Evolutionary conservation across 2,888 invertebrate genomes (phyloP), one percentile per base, ranked within the genome.

Genomic region (Sylvicola cinctus): DNA sequence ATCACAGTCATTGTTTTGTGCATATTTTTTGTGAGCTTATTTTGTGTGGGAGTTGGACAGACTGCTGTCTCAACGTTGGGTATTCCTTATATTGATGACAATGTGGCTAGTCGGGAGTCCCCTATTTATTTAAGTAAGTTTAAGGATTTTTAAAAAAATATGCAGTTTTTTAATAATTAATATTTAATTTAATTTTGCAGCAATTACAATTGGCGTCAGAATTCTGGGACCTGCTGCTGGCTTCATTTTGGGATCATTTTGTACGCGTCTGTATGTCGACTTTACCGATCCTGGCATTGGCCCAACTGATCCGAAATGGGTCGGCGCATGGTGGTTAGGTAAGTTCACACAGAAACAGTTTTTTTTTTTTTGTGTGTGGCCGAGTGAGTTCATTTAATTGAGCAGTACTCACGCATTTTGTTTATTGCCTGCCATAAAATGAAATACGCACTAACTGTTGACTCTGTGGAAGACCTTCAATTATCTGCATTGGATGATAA

Each of bases 291-390:
- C 81, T 1, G 74, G 73, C 42, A 78, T 80, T 46, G 72, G 74
- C 43, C 72, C 76, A 33, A 70, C 68, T 28, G 84, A 88, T 60
- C 81, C 84, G 4, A 66, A 79, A 55, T 93, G 90, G 88, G 80
- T 93, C 32, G 91, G 93, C 33, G 93, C 93, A 30, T 95, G 93
- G 93, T 95, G 93, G 93, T 63, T 95, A 38, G 90, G 84, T 68
- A 62, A n/a, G n/a, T n/a, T n/a, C n/a, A n/a, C n/a, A n/a, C n/a
- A n/a, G n/a, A n/a, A 74, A 65, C 65, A 29, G 28, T 25, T 23
- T 29, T 25, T 16, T 16, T 14, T 10, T 25, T 25, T 8, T 11
- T 25, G n/a, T n/a, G n/a, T n/a, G n/a, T n/a, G n/a, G n/a, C n/a
- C n/a, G n/a, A n/a, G n/a, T n/a, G n/a, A n/a, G n/a, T 13, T 12